Evolutionary conservation across 2,888 invertebrate genomes (phyloP).

Genomic region (Machimus rusticus): DNA sequence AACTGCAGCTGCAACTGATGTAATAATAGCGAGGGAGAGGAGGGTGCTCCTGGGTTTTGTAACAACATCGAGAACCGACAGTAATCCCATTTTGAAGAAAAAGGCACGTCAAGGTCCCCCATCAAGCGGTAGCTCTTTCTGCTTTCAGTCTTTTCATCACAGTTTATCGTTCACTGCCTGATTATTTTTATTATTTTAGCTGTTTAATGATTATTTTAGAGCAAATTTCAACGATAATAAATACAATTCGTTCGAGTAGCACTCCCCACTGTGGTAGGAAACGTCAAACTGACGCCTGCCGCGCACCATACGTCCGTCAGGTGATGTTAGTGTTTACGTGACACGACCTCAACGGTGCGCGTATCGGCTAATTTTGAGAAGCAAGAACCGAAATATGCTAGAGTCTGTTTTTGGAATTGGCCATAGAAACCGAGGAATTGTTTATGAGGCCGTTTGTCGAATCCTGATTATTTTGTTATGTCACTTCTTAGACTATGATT

Average conservation of each 20-base stretch:
- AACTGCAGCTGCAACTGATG: not conserved
- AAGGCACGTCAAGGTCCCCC: not conserved
- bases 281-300: not conserved
- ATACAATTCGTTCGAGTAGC: not conserved
- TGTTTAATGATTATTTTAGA: not conserved
- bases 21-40: not conserved
- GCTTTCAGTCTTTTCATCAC: not conserved
- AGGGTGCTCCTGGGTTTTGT: not conserved
- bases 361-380: not conserved
- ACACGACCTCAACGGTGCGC: not conserved
- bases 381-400: not conserved
- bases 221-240: not conserved
- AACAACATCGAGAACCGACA: not conserved
- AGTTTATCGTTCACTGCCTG: not conserved
- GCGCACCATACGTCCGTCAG: no score
- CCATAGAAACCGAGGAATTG: not conserved
- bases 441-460: not conserved
- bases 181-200: not conserved
- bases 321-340: not conserved
- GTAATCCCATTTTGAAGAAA: constrained; percentile 2
- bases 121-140: not conserved
- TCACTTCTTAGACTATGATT: no score
- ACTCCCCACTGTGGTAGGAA: not conserved
- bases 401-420: not conserved
- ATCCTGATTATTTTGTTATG: no score